Conservation (phyloP, 2,113 vertebrate genomes). For the Cygnus buccinator region DNA sequence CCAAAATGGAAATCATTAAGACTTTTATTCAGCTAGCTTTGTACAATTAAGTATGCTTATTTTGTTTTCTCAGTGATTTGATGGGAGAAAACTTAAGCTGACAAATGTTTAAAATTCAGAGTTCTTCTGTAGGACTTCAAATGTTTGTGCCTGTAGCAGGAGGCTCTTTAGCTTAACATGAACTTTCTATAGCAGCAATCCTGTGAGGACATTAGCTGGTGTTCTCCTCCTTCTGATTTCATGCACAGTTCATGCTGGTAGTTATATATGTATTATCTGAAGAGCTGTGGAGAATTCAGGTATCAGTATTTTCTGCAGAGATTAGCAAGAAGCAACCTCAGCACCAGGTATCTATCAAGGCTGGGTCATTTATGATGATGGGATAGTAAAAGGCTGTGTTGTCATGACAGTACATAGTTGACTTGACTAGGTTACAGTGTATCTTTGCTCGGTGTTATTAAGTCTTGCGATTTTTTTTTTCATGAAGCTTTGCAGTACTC, state of each 20-base stretch:
- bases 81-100: background rate
- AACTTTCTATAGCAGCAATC: background rate
- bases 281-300: background rate
- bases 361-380: background rate
- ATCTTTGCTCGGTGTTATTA: background rate
- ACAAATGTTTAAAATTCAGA: background rate
- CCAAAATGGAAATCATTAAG: background rate
- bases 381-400: background rate
- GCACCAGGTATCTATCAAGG: background rate
- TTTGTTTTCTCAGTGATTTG: background rate
- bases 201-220: background rate
- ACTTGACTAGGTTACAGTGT: background rate
- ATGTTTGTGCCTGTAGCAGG: accelerated
- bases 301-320: background rate
- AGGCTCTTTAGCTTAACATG: background rate
- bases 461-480: background rate
- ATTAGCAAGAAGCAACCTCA: background rate
- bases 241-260: background rate
- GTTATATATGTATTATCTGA: background rate
- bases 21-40: background rate
- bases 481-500: background rate
- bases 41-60: background rate
- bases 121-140: background rate
- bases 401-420: background rate
- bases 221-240: background rate